Evolutionary conservation across 2,888 invertebrate species (phyloP).

Genomic region (Leptarthrus brevirostris): DNA sequence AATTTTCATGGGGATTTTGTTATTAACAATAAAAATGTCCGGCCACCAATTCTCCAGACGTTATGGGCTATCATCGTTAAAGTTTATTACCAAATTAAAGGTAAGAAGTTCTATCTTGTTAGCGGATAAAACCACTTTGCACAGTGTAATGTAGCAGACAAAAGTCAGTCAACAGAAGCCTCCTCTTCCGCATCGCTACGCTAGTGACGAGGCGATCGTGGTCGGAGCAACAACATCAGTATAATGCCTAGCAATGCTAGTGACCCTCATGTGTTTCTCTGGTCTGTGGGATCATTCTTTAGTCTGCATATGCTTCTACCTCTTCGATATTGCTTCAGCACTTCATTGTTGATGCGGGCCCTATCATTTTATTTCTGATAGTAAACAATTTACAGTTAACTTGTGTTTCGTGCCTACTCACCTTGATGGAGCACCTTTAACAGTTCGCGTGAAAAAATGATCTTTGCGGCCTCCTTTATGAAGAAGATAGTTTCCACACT

Average conservation of each 20-base stretch:
- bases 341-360: not conserved
- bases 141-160: not conserved
- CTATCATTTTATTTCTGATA: constrained; percentile 42
- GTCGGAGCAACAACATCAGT: too few species aligned
- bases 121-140: constrained; percentile 3
- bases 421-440: too few species aligned
- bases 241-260: too few species aligned
- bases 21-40: too few species aligned
- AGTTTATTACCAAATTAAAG: not conserved
- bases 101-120: not conserved
- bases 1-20: too few species aligned
- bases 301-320: not conserved
- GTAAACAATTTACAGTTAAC: constrained; percentile 49
- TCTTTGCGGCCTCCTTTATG: too few species aligned
- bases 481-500: too few species aligned
- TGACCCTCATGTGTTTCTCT: not conserved
- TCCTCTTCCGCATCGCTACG: not conserved
- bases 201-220: not conserved
- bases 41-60: not conserved
- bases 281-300: not conserved
- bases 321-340: too few species aligned
- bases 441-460: too few species aligned
- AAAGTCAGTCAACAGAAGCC: constrained; percentile 12
- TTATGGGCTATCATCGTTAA: not conserved
- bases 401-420: too few species aligned